Conservation (phyloP, 1,140 invertebrate genomes). For the Drosophila sucinea region DNA sequence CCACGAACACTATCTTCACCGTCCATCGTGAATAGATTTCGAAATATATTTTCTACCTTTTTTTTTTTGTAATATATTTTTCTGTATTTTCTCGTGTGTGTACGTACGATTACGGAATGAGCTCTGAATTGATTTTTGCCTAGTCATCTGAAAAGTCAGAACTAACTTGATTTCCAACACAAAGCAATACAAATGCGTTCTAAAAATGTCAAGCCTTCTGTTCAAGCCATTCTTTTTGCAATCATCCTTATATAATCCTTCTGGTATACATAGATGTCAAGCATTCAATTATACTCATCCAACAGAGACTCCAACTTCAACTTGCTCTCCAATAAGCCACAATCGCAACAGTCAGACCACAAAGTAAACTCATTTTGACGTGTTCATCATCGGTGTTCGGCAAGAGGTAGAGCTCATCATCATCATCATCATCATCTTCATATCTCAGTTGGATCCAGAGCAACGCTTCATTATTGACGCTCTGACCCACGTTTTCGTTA, state of each 20-base stretch:
- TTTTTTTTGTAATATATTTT: not conserved
- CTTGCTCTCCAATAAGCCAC: slow-evolving; percentile 30
- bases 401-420: not conserved
- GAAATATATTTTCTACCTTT: not conserved
- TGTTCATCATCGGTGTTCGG: slow-evolving; percentile 42
- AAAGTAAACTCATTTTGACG: slow-evolving; percentile 78
- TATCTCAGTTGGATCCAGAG: slow-evolving; percentile 25
- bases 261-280: slow-evolving; percentile 37
- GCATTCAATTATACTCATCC: slow-evolving; percentile 24
- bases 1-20: slow-evolving; percentile 23
- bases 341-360: slow-evolving; percentile 62
- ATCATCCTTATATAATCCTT: slow-evolving; percentile 34
- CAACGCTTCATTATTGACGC: slow-evolving; percentile 69
- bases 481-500: slow-evolving; percentile 57
- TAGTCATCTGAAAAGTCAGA: not conserved
- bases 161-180: not conserved
- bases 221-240: slow-evolving; percentile 16
- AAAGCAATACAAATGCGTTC: slow-evolving; percentile 16
- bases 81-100: not conserved
- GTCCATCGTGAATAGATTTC: not conserved
- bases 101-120: not conserved
- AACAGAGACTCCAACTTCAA: slow-evolving; percentile 9
- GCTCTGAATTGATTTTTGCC: not conserved
- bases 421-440: too few relatives aligned
- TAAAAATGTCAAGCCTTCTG: slow-evolving; percentile 15